Conservation (phyloP, 1,140 invertebrate genomes). For the Drosophila burlai region DNA sequence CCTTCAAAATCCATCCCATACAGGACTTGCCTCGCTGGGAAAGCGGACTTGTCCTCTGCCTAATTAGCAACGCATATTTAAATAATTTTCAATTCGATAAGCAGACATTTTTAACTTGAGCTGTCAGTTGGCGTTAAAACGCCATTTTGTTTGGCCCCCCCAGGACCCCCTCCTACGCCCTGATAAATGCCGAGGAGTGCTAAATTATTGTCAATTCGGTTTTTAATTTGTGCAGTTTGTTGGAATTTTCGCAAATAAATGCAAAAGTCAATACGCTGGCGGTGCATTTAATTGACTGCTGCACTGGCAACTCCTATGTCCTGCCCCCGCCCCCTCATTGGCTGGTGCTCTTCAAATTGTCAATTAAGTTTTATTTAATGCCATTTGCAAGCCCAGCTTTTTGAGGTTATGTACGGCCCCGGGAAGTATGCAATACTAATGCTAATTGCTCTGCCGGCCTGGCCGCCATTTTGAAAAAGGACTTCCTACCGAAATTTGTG, state of each 20-base stretch:
- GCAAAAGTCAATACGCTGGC: slow-evolving; percentile 68
- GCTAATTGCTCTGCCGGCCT: slow-evolving; percentile 56
- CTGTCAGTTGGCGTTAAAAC: slow-evolving; percentile 81
- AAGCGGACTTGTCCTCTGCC: slow-evolving; percentile 71
- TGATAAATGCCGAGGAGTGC: slow-evolving; percentile 75
- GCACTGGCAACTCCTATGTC: slow-evolving; percentile 21
- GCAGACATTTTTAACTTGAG: slow-evolving; percentile 84
- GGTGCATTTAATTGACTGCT: slow-evolving; percentile 74
- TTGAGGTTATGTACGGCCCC: slow-evolving; percentile 67
- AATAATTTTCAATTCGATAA: slow-evolving; percentile 84
- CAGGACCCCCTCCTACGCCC: slow-evolving; percentile 4
- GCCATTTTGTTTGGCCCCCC: slow-evolving; percentile 76
- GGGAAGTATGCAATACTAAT: slow-evolving; percentile 76
- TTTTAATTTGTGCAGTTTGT: slow-evolving; percentile 80
- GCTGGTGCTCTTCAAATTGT: slow-evolving; percentile 74
- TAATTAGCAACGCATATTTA: slow-evolving; percentile 84
- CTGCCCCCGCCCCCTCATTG: not conserved
- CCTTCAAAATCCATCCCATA: not conserved
- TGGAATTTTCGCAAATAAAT: slow-evolving; percentile 73
- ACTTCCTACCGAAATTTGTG: slow-evolving; percentile 40
- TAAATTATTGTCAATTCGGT: slow-evolving; percentile 81
- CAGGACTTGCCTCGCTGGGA: not conserved
- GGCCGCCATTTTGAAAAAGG: slow-evolving; percentile 69
- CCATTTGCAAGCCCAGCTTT: slow-evolving; percentile 67
- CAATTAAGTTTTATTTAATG: slow-evolving; percentile 85